Evolutionary conservation across 2,113 vertebrate species (phyloP).

Genomic region (Amphilophus citrinellus): DNA sequence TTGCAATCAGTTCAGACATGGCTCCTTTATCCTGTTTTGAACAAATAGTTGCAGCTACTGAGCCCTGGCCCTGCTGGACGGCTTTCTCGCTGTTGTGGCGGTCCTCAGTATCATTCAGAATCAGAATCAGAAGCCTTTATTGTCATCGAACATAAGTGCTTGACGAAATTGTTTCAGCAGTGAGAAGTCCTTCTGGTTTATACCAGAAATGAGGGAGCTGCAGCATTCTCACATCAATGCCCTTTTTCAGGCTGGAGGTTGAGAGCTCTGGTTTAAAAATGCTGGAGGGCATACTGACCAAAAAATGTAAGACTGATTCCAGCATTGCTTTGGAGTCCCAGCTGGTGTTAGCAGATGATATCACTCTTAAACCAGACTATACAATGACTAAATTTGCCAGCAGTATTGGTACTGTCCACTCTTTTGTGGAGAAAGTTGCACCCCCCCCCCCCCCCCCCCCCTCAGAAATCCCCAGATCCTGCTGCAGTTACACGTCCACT

Average conservation of each 20-base stretch:
- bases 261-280: not conserved
- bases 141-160: too few relatives aligned
- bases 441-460: not conserved
- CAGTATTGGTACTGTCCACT: constrained; percentile 19
- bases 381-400: constrained; percentile 24
- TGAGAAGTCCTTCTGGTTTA: not conserved
- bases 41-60: too few relatives aligned
- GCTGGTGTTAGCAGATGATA: constrained; percentile 12
- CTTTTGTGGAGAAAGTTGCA: constrained; percentile 1
- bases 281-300: not conserved
- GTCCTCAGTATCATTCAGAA: too few relatives aligned
- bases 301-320: not conserved
- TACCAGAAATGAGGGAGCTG: not conserved
- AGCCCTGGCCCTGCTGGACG: too few relatives aligned
- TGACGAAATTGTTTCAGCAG: too few relatives aligned
- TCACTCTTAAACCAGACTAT: constrained; percentile 19
- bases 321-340: not conserved
- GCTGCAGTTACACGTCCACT: constrained; percentile 47
- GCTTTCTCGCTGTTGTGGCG: too few relatives aligned
- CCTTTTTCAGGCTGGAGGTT: not conserved
- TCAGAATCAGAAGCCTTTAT: too few relatives aligned
- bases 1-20: too few relatives aligned
- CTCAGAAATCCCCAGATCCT: constrained; percentile 16
- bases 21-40: too few relatives aligned
- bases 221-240: not conserved